Percentiles rank a stretch among this genome's conserved stretches.
Conservation (phyloP, 2,113 vertebrate genomes). For the Zapornia atra region DNA sequence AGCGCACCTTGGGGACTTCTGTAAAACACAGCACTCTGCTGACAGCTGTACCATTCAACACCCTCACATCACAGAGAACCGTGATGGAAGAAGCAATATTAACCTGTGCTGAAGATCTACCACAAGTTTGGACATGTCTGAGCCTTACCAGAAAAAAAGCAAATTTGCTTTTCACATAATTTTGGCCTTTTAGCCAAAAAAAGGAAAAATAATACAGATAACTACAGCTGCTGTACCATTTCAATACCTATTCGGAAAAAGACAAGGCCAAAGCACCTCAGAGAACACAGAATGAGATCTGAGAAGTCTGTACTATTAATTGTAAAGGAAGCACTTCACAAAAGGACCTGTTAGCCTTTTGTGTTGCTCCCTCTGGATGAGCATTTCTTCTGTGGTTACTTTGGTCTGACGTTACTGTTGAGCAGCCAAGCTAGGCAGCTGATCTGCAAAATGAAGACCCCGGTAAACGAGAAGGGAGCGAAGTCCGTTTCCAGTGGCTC, state of each 20-base stretch:
- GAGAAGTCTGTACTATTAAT: not conserved
- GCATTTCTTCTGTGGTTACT: not conserved
- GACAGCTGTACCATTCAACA: not conserved
- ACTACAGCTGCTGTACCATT: not conserved
- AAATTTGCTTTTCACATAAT: not conserved
- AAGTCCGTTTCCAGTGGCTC: too few species aligned
- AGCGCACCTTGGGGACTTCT: not conserved
- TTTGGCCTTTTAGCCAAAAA: not conserved
- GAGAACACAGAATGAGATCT: not conserved
- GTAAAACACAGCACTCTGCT: not conserved
- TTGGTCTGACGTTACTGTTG: fast-evolving
- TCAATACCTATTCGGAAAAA: not conserved
- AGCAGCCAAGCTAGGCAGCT: not conserved
- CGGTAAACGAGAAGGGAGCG: not conserved
- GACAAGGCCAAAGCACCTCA: not conserved
- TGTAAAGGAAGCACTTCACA: not conserved
- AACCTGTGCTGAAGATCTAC: not conserved
- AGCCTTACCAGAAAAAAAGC: not conserved
- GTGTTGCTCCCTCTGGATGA: not conserved
- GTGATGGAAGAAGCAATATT: not conserved
- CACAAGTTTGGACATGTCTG: not conserved
- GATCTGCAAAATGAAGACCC: not conserved
- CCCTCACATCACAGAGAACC: not conserved
- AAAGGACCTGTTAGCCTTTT: not conserved
- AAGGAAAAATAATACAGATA: not conserved